Base-by-base conservation (phyloP, 2,888 invertebrate genomes). In the Sceliomorpha sp. region DNA sequence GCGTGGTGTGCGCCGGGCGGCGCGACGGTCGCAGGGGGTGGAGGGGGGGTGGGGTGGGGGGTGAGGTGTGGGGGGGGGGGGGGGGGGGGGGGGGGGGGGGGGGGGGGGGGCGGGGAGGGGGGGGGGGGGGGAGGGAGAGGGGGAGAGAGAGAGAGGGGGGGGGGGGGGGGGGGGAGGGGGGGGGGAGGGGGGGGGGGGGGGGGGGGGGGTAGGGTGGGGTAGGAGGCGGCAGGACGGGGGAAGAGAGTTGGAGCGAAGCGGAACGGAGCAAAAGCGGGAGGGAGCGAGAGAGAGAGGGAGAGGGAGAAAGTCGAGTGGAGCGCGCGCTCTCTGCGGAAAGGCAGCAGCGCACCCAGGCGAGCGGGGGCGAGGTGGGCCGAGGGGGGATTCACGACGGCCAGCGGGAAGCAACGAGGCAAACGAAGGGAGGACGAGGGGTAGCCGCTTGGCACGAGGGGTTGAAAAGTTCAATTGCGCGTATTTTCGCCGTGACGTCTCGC, bases 401-500 rank as follows among this genome's bases (percentile, higher is more conserved):
- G 36, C 17, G 55, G 63, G 36, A 36, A 27, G 70, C 60, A 37
- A 50, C 37, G 71, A 51, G 62, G 60, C 47, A 42, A 40, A 31
- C 55, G 34, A 60, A 62, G 66, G 58, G 69, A 45, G 70, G 34
- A 26, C 60, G 51, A 68, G 69, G 73, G 72, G 73, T 62, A 70
- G 62, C 45, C 59, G 75, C 67, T 70, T 75, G 78, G 75, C 78
- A 72, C 75, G 81, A 81, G 82, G 81, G 84, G 82, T 84, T 85
- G 86, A 84, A 86, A 87, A 87, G 87, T 87, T 87, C 85, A 87
- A 87, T 87, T 87, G 87, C 86, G 85, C 87, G 86, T 86, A 84
- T 86, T 87, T 86, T 87, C 82, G 80, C 78, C 79, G 78, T 82
- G 83, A 82, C 85, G 82, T 85, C 81, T 84, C 84, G 81, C 83